phyloP scores from a whole-genome alignment of 2,797 vertebrate species.

The Poeciliopsis gracilis region DNA sequence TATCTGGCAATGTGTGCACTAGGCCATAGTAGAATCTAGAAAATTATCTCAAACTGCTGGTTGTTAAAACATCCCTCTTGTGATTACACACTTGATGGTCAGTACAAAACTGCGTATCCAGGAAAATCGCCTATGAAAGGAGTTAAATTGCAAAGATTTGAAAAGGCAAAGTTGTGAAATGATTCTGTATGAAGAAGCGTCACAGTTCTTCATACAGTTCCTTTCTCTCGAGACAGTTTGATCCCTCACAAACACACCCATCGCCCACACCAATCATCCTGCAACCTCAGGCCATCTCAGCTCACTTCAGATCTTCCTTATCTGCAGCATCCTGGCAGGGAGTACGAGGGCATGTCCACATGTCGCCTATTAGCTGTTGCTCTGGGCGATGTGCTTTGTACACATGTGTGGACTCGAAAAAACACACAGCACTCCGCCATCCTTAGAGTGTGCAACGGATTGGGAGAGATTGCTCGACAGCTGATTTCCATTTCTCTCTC shows the following conservation, averaged over 20 bases:
- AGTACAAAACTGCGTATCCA: not conserved
- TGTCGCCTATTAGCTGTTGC: slow-evolving; percentile 26
- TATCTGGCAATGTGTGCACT: no score
- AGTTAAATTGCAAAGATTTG: not conserved
- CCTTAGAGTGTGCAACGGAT: slow-evolving; percentile 12
- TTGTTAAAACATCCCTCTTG: not conserved
- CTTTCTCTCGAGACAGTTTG: not conserved
- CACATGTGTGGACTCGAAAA: not conserved
- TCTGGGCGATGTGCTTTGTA: not conserved
- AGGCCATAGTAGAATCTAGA: not conserved
- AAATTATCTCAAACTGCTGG: not conserved
- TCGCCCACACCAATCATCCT: not conserved
- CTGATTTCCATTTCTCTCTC: slow-evolving; percentile 53
- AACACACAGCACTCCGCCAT: slow-evolving; percentile 9
- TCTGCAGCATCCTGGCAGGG: slow-evolving; percentile 45
- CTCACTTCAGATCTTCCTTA: slow-evolving; percentile 18
- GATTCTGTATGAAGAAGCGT: not conserved
- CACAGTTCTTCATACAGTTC: not conserved
- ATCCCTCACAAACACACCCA: not conserved
- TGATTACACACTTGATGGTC: not conserved
- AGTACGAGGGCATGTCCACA: slow-evolving; percentile 52
- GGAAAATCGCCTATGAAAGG: not conserved
- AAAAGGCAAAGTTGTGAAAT: not conserved
- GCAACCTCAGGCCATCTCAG: not conserved
- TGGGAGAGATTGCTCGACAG: slow-evolving; percentile 46